These are phyloP conservation scores for Aleiodes sp. DNA, from an alignment of 1,140 invertebrate genomes.

Conservation along the genomic window DNA sequence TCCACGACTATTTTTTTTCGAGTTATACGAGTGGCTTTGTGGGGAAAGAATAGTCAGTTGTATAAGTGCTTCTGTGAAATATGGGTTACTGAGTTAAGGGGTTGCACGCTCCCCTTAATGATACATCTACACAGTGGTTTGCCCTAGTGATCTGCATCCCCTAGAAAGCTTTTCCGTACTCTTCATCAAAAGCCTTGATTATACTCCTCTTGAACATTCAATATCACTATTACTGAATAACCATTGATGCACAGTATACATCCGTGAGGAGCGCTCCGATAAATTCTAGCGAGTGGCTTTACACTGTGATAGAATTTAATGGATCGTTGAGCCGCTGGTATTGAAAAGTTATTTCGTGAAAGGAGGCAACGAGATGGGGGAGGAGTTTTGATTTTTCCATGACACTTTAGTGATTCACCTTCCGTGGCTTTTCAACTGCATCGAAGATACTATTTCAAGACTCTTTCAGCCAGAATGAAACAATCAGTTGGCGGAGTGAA, in stretches of 20 bases:
- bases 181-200: background rate
- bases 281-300: background rate
- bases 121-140: slow-evolving; percentile 44
- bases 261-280: background rate
- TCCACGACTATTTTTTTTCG: slow-evolving; percentile 51
- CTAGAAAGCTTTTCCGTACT: background rate
- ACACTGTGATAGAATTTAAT: background rate
- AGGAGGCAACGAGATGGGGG: background rate
- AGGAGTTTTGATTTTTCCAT: background rate
- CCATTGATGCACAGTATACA: background rate
- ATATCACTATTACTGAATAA: slow-evolving; percentile 6
- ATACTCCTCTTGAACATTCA: background rate
- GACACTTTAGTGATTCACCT: too few species aligned
- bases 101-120: slow-evolving; percentile 51
- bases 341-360: background rate
- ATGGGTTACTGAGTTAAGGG: slow-evolving; percentile 63
- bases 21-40: slow-evolving; percentile 58
- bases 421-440: too few species aligned
- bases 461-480: too few species aligned
- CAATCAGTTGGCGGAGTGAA: too few species aligned
- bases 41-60: slow-evolving; percentile 57
- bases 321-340: background rate
- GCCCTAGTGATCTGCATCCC: slow-evolving; percentile 13
- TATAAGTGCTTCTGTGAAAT: slow-evolving; percentile 62
- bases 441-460: too few species aligned